phyloP scores from a whole-genome alignment of 1,140 invertebrate genomes.

The Calephelis nemesis region DNA sequence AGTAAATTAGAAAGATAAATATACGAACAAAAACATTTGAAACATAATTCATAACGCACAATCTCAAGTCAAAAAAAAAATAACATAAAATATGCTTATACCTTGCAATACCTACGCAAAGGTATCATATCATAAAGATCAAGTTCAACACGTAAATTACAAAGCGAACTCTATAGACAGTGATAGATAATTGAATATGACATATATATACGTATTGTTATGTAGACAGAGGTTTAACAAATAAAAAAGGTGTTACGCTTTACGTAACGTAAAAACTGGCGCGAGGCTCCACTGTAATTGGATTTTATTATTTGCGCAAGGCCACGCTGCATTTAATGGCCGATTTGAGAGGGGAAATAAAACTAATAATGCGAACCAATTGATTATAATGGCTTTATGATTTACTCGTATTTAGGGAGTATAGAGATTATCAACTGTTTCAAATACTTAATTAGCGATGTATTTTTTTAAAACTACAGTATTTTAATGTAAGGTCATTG shows the following conservation, averaged over 20 bases:
- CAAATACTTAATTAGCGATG: no score
- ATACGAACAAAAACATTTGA: no score
- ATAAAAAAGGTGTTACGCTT: slow-evolving; percentile 43
- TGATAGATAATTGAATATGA: slow-evolving; percentile 31
- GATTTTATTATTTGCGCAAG: slow-evolving; percentile 55
- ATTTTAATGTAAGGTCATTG: no score
- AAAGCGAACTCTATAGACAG: background rate
- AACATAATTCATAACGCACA: no score
- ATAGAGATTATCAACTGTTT: background rate
- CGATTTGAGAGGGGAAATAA: slow-evolving; percentile 34
- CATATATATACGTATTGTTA: slow-evolving; percentile 50
- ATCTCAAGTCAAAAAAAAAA: no score
- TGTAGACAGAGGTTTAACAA: slow-evolving; percentile 38
- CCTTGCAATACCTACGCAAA: no score
- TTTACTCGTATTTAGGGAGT: slow-evolving; percentile 8
- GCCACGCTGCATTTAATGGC: slow-evolving; percentile 43
- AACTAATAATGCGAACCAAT: slow-evolving; percentile 20
- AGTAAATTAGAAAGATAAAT: no score
- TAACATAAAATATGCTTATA: no score
- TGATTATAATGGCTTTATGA: slow-evolving; percentile 13
- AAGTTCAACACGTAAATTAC: slow-evolving; percentile 1
- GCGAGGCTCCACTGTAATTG: slow-evolving; percentile 57
- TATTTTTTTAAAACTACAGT: no score
- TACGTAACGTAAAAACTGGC: slow-evolving; percentile 54
- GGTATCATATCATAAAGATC: background rate